phyloP scores from a whole-genome alignment of 2,888 invertebrate species.

The Tinea trinotella region DNA sequence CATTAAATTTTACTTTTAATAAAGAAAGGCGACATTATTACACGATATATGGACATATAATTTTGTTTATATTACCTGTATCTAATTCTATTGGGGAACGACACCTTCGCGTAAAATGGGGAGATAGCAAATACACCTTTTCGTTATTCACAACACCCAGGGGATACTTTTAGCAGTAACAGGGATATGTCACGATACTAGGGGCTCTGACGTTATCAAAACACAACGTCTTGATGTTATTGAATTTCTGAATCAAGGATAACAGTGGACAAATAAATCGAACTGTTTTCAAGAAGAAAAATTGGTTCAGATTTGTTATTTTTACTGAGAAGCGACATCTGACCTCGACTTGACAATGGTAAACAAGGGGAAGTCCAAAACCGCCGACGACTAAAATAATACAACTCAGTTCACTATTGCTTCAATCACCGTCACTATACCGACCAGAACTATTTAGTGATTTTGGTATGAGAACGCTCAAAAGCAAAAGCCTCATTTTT shows the following conservation, averaged over 20 bases:
- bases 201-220: neutral
- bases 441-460: no score
- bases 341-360: no score
- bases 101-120: neutral
- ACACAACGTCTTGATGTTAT: neutral
- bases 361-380: no score
- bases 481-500: no score
- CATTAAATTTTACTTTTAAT: neutral
- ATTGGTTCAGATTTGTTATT: no score
- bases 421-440: no score
- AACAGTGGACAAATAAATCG: neutral
- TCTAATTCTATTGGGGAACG: neutral
- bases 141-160: conserved; percentile 15
- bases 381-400: no score
- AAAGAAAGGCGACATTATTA: neutral
- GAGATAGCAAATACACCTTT: neutral
- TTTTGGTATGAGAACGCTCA: no score
- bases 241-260: neutral
- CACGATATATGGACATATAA: neutral
- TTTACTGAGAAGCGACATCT: no score
- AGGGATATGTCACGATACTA: conserved; percentile 10
- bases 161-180: conserved; percentile 15
- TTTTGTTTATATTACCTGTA: neutral
- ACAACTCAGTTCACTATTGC: no score
- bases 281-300: no score